Evolutionary conservation across 1,140 invertebrate species (phyloP), one percentile per base, ranked within the genome.

Genomic region (Sesamia nonagrioides): DNA sequence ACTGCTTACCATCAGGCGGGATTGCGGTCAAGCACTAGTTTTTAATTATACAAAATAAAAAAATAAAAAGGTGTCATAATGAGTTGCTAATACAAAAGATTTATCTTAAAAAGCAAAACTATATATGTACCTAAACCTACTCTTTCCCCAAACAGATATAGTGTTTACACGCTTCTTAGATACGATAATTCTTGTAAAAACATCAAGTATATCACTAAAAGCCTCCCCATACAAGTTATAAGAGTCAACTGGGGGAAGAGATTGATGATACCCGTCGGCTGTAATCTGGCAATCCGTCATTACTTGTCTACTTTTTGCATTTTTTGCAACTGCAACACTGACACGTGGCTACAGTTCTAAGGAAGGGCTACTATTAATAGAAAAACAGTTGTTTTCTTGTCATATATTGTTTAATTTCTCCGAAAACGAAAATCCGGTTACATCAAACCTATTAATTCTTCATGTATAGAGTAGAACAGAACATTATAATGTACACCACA

Each of bases 221-320:
- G 42, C 27, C 73, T 75, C 40, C 56, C 72, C 56, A 50, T 45
- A 52, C 27, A 73, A 56, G 35, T 58, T 73, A 18, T 42, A 42
- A 72, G 52, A 73, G 50, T 58, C 71, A 73, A 58, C 52, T 40
- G 35, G 71, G 71, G 71, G 50, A 56, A 35, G 56, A 73, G 71
- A 73, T 73, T 73, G 71, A 73, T 73, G 52, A 58, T 58, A 73
- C 54, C 52, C 71, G 71, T 73, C 71, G 37, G 37, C 54, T 54
- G 52, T 73, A 73, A 73, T 73, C 71, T 73, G 71, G 37, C 71
- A 58, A 73, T 73, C 71, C 71, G 48, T 73, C 71, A 73, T 73
- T 73, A 73, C 71, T 73, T 73, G 50, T 73, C 35, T 52, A 73
- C 52, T 58, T 56, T 33, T 66, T 73, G 54, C 71, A 58, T 69